Percentiles rank a stretch among this genome's conserved stretches.
Conservation (phyloP, 2,888 invertebrate species). For the Morinoia aosen region DNA sequence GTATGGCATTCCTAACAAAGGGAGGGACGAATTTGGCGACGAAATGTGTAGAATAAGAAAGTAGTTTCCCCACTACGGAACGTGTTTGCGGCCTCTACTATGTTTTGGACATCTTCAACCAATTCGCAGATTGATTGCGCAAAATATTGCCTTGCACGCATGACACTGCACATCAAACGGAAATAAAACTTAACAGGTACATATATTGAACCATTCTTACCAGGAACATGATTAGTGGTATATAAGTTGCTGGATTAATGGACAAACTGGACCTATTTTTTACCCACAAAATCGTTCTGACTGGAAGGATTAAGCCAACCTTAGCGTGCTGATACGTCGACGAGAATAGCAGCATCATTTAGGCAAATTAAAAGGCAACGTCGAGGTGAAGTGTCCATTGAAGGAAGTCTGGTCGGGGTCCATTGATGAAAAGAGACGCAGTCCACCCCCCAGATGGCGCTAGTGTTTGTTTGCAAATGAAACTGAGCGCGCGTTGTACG, state of each 20-base stretch:
- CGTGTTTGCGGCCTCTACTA: not conserved
- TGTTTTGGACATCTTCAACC: not conserved
- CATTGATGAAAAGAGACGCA: not conserved
- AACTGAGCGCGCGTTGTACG: not conserved
- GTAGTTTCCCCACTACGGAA: too few species aligned
- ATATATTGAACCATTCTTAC: not conserved
- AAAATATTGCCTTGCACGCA: not conserved
- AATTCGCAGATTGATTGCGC: not conserved
- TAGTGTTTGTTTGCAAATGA: conserved; percentile 7
- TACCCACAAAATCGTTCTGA: not conserved
- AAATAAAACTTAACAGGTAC: not conserved
- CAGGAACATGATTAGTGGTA: not conserved
- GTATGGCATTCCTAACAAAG: too few species aligned
- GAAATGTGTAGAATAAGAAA: too few species aligned
- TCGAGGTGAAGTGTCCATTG: not conserved
- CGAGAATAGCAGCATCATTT: not conserved
- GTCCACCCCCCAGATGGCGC: not conserved
- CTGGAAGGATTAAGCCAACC: not conserved
- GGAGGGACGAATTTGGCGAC: too few species aligned
- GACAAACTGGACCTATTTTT: not conserved
- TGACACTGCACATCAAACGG: not conserved
- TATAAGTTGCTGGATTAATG: not conserved
- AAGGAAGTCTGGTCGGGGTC: not conserved
- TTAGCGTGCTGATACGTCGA: not conserved
- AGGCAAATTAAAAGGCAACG: not conserved